Base-by-base conservation (phyloP, 2,797 vertebrate genomes). In the Momotus momota region DNA sequence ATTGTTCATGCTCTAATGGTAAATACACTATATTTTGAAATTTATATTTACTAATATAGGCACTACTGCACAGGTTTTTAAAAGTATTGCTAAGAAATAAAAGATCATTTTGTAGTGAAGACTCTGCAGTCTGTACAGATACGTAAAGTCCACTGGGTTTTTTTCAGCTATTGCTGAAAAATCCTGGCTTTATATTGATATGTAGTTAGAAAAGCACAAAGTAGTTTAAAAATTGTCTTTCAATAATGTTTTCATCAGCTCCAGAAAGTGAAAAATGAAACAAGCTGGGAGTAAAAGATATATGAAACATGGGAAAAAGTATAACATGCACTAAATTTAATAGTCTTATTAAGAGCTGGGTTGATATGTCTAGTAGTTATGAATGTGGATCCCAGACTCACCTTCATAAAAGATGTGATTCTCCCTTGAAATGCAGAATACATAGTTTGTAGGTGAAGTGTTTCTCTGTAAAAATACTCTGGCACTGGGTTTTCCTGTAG, bases 361-460 rank as follows among this genome's bases (percentile, higher is more conserved):
- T 70, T 89, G 62, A 43, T 73, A 43, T 8, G 46, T 14, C 49
- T 58, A 23, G 5, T 48, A 35, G 31, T 89, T 87, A 79, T 17
- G 8, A 62, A 29, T n/a, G 12, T 72, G 10, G 51, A 82, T 70
- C 26, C 40, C 23, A 70, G 33, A 49, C 16, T 72, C 41, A 29
- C 46, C 29, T 85, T 75, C 14, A 11, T 14, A 66, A 60, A 7
- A 62, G 26, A 54, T 18, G 20, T 41, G 9, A 41, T 60, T 78
- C 21, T 70, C 21, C 9, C 17, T 51, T 71, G 75, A 80, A 72
- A 58, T 49, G 21, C 65, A 81, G 71, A 48, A 23, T 33, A 16
- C 0, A 0, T 14, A 54, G 19, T 73, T 77, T 48, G 23, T 16
- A 62, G 33, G 46, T 21, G 7, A 73, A 87, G 16, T 15, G 46